Evolutionary conservation across 23 tunicate genomes (phyloP).

Genomic region (Trididemnum miniatum): DNA sequence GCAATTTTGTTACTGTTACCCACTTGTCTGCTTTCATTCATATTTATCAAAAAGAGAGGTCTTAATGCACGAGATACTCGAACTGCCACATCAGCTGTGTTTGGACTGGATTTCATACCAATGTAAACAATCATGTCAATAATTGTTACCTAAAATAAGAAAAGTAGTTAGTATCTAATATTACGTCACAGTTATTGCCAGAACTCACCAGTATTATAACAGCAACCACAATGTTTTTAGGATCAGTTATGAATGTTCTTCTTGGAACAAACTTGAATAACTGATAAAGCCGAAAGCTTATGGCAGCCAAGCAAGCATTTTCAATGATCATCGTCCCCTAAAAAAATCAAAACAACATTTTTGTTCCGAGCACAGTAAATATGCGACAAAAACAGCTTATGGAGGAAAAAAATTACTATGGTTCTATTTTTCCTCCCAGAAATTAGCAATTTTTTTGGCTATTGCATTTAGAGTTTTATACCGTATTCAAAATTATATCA

Average conservation of each 20-base stretch:
- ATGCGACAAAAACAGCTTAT: no score
- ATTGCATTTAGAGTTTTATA: no score
- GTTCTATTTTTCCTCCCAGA: no score
- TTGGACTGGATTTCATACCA: conserved; percentile 53
- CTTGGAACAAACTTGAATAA: conserved; percentile 79
- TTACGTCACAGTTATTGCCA: neutral
- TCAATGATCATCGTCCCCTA: conserved; percentile 91
- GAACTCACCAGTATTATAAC: conserved; percentile 63
- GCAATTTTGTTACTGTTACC: no score
- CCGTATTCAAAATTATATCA: no score
- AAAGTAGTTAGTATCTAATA: neutral
- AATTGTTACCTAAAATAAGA: conserved; percentile 59
- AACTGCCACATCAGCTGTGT: conserved; percentile 30
- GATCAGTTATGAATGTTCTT: conserved; percentile 55
- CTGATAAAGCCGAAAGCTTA: conserved; percentile 59
- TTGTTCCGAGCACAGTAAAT: no score
- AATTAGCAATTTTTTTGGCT: no score
- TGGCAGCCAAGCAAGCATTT: conserved; percentile 59
- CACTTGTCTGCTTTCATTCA: conserved; percentile 93
- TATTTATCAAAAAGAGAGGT: conserved; percentile 90
- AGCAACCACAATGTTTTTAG: conserved; percentile 90
- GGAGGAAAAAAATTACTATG: no score
- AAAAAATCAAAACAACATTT: conserved; percentile 2
- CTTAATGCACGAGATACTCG: conserved; percentile 83
- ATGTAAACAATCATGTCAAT: conserved; percentile 95